Evolutionary conservation across 2,797 vertebrate species (phyloP).

Genomic region (Acipenser oxyrinchus): DNA sequence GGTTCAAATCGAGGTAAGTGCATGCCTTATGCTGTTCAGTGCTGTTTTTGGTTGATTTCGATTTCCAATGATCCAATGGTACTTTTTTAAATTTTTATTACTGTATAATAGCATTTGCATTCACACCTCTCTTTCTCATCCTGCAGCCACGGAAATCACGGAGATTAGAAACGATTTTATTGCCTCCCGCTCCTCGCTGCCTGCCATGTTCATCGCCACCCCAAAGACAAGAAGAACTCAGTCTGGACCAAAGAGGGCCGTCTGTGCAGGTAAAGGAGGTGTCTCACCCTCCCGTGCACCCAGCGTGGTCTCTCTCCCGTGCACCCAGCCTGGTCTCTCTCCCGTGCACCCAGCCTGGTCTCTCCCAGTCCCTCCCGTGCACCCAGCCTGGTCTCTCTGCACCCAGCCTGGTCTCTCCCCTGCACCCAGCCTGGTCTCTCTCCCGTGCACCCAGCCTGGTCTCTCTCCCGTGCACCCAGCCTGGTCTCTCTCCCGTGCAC

Average conservation of each 20-base stretch:
- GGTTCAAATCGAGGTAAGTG: too few relatives aligned
- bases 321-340: too few relatives aligned
- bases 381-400: too few relatives aligned
- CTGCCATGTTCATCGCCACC: slow-evolving; percentile 84
- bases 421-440: too few relatives aligned
- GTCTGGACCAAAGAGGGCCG: slow-evolving; percentile 79
- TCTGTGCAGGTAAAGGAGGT: slow-evolving; percentile 72
- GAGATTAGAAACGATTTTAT: slow-evolving; percentile 84
- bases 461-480: too few relatives aligned
- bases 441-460: too few relatives aligned
- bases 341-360: neutral
- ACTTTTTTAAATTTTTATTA: slow-evolving; percentile 33
- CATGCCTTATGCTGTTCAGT: too few relatives aligned
- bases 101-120: slow-evolving; percentile 26
- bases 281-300: neutral
- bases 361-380: too few relatives aligned
- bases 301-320: neutral
- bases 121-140: slow-evolving; percentile 18
- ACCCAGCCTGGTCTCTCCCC: too few relatives aligned
- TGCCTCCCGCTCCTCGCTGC: slow-evolving; percentile 68
- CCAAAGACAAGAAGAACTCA: slow-evolving; percentile 75
- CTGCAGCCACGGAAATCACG: slow-evolving; percentile 66
- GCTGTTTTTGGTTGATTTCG: too few relatives aligned
- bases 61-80: neutral
- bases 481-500: too few relatives aligned